phyloP scores from a whole-genome alignment of 2,113 vertebrate genomes.

The Mesocricetus auratus region DNA sequence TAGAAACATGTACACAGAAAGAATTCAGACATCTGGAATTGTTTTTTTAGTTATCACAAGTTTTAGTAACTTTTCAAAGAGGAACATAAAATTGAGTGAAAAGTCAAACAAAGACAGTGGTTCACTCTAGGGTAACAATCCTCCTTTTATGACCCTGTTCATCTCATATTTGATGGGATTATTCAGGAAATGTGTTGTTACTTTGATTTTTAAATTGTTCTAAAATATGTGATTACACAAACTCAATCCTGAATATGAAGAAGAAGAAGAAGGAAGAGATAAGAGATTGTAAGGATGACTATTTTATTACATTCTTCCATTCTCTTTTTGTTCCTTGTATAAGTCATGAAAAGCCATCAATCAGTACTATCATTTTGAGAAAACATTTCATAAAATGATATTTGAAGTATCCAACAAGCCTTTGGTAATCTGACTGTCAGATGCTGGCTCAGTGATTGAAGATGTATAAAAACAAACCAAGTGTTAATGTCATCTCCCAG shows the following conservation, averaged over 20 bases:
- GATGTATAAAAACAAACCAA: constrained; percentile 58
- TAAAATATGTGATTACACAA: constrained; percentile 68
- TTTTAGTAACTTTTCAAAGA: constrained; percentile 78
- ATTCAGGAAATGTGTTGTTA: constrained; percentile 55
- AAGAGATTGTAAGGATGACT: constrained; percentile 40
- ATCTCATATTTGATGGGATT: constrained; percentile 54
- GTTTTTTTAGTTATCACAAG: constrained; percentile 77
- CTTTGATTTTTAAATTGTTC: constrained; percentile 70
- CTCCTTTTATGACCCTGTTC: constrained; percentile 52
- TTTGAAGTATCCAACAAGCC: constrained; percentile 65
- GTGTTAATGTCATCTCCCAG: constrained; percentile 51
- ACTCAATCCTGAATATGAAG: not conserved
- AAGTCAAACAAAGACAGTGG: constrained; percentile 77
- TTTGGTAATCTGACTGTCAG: constrained; percentile 69
- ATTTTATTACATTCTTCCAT: constrained; percentile 55
- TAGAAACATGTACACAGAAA: constrained; percentile 57
- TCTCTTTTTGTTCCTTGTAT: constrained; percentile 64
- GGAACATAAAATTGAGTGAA: constrained; percentile 77
- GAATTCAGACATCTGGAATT: constrained; percentile 77
- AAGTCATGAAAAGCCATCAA: constrained; percentile 67
- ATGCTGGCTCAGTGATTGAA: constrained; percentile 65
- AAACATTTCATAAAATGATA: constrained; percentile 65
- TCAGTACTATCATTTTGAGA: constrained; percentile 63
- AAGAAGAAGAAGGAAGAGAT: not conserved
- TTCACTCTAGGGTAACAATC: constrained; percentile 54